Evolutionary conservation across 2,888 invertebrate species (phyloP), one percentile per base, ranked within the genome.

Genomic region (Sphaerophoria taeniata): DNA sequence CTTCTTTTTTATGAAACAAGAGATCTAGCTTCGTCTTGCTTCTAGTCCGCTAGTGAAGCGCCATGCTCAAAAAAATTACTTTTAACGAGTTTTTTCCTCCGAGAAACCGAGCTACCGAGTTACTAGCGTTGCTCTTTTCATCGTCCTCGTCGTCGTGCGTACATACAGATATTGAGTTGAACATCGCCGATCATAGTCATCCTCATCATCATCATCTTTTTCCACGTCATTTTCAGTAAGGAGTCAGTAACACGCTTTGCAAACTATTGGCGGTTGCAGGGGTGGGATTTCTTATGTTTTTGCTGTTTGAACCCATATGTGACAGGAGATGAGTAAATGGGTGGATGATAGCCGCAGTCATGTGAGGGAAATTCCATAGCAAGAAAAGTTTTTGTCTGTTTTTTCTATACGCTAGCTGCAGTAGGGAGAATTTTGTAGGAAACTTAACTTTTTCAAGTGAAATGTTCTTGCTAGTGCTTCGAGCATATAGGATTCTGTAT

Each of bases 1-100:
- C 45, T 39, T n/a, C 34, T 53, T 36, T 60, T 33, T 33, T 34
- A 34, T 4, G 49, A 49, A 36, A 36, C 14, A 56, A 53, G 36
- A 34, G 34, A 43, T 39, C 16, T 16, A 39, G 36, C 36, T 39
- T 47, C 36, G 6, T 31, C 36, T 12, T 60, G 12, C 34, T 11
- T 11, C 33, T 24, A 33, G 43, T 16, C 43, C 33, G 49, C 60
- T 60, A 56, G 56, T 76, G 49, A 5, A 67, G 67, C 67, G 49
- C 67, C 43, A 61, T 80, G 24, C 36, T 61, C 16, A 63, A 63
- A 72, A 80, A 85, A 80, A 85, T 85, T 85, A 85, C 84, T 85
- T 85, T 85, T 85, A 85, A 85, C 76, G 61, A 85, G 80, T 85
- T 80, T 80, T 36, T 80, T 61, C 72, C 80, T 60, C 16, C 47